These are phyloP conservation scores for Ormyrus pomaceus DNA, from an alignment of 2,888 invertebrate species.

Conservation along the genomic window DNA sequence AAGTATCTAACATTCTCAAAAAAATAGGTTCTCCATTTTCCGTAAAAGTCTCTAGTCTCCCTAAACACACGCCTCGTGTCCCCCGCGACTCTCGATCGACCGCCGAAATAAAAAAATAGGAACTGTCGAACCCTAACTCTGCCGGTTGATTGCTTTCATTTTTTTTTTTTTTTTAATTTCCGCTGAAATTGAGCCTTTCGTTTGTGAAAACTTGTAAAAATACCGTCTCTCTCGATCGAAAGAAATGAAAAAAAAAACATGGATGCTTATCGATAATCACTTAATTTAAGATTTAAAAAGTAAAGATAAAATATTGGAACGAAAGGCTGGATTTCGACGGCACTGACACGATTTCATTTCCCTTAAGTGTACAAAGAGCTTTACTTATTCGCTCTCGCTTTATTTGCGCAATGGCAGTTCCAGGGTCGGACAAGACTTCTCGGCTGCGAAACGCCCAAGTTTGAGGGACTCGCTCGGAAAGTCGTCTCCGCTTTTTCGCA, in stretches of 20 bases:
- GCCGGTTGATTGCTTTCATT: conserved; percentile 7
- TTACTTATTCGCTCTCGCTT: conserved; percentile 16
- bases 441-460: conserved; percentile 32
- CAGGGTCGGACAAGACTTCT: conserved; percentile 36
- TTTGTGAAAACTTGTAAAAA: conserved; percentile 19
- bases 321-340: conserved; percentile 37
- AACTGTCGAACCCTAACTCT: conserved; percentile 49
- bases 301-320: neutral
- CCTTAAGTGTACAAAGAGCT: conserved; percentile 10
- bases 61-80: conserved; percentile 2
- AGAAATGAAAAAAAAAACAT: neutral
- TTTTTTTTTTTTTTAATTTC: neutral
- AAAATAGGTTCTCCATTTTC: conserved; percentile 45
- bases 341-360: conserved; percentile 10
- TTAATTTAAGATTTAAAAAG: too few species aligned
- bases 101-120: conserved; percentile 35
- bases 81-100: neutral
- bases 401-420: conserved; percentile 36
- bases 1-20: conserved; percentile 47
- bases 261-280: neutral
- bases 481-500: conserved; percentile 28
- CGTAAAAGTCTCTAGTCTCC: conserved; percentile 19
- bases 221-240: neutral
- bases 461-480: conserved; percentile 37
- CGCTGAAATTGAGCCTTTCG: conserved; percentile 37